These are phyloP conservation scores for Ophion slaviceki DNA, from an alignment of 2,888 invertebrate genomes.

Conservation along the genomic window DNA sequence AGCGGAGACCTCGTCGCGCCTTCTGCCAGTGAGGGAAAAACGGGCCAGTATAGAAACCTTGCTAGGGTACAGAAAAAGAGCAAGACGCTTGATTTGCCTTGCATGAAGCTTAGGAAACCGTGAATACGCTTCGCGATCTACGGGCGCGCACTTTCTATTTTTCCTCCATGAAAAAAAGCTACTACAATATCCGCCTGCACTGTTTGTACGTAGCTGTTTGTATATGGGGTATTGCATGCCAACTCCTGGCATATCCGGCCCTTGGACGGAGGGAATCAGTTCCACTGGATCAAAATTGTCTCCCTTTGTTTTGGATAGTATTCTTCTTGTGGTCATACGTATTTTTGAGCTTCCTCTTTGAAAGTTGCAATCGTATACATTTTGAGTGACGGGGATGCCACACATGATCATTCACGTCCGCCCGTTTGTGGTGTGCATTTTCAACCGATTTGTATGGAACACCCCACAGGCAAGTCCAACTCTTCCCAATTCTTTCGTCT, in stretches of 20 bases:
- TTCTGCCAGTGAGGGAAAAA: constrained; percentile 67
- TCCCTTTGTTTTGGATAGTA: neutral
- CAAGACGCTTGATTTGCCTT: constrained; percentile 81
- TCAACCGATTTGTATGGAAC: neutral
- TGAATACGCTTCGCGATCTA: constrained; percentile 76
- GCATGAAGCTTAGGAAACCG: constrained; percentile 80
- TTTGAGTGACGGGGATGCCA: neutral
- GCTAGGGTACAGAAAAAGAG: constrained; percentile 40
- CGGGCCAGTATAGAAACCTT: constrained; percentile 13
- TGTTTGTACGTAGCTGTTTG: neutral
- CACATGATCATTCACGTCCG: neutral
- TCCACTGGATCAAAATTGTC: constrained; percentile 1
- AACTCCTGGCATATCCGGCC: constrained; percentile 17
- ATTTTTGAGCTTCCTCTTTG: neutral
- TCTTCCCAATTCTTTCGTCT: constrained; percentile 22
- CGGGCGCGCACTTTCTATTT: constrained; percentile 65
- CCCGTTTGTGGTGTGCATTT: neutral
- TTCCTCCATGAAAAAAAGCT: constrained; percentile 45
- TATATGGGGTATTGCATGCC: constrained; percentile 28
- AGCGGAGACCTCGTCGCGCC: constrained; percentile 75
- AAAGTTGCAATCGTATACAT: neutral
- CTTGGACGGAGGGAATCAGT: neutral
- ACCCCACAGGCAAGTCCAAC: neutral
- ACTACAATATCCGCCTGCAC: constrained; percentile 18
- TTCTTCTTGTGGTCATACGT: neutral